Conservation (phyloP, 2,888 invertebrate genomes). For the Morinoia aosen region DNA sequence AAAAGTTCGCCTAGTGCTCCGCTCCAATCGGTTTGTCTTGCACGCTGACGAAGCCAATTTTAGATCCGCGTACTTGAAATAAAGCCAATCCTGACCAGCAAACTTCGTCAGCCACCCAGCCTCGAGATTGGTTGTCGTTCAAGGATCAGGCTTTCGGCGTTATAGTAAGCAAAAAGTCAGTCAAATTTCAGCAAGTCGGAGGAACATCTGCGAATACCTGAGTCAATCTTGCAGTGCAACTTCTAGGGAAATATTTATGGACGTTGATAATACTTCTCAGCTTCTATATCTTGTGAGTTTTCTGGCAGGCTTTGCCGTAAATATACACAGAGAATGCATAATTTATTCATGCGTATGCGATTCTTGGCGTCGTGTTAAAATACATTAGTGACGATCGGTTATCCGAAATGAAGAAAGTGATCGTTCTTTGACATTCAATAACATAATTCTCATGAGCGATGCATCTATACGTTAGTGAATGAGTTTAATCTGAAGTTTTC, state of each 20-base stretch:
- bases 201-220: background rate
- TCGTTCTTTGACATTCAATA: no score
- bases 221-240: background rate
- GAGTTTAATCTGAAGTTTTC: no score
- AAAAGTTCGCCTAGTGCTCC: background rate
- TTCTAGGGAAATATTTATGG: background rate
- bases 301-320: background rate
- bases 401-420: no score
- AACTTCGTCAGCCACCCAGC: background rate
- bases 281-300: background rate
- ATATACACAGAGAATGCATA: no score
- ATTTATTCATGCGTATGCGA: no score
- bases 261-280: background rate
- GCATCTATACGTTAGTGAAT: no score
- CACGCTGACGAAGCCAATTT: conserved; percentile 38
- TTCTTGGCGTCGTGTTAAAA: no score
- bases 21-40: conserved; percentile 21
- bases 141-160: background rate
- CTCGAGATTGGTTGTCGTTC: background rate
- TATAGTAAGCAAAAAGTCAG: background rate
- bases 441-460: no score
- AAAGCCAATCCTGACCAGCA: background rate
- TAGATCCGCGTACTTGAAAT: background rate
- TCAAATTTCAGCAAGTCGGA: background rate
- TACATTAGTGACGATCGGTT: no score